These are phyloP conservation scores for Psittacula derbiana DNA, from an alignment of 2,797 vertebrate species.

Conservation along the genomic window DNA sequence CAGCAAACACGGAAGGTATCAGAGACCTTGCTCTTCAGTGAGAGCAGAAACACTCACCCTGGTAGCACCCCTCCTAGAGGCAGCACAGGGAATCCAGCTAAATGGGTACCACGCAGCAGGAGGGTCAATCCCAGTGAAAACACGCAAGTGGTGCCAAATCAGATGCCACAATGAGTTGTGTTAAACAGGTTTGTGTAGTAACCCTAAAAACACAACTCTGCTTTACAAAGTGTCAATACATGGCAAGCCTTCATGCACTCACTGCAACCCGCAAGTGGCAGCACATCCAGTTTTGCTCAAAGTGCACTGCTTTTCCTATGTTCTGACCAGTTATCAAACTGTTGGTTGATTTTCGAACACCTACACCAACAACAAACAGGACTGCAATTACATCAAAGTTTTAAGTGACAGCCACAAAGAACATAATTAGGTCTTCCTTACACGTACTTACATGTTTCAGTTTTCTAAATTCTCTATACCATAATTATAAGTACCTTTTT, in stretches of 20 bases:
- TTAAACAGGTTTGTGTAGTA: not conserved
- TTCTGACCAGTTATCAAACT: not conserved
- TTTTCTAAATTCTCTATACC: not conserved
- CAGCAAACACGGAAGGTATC: not conserved
- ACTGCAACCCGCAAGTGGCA: not conserved
- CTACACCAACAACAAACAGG: not conserved
- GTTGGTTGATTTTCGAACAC: not conserved
- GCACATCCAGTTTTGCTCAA: not conserved
- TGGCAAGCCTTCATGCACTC: accelerated
- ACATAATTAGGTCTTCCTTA: not conserved
- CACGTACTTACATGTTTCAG: accelerated
- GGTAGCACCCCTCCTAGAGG: not conserved
- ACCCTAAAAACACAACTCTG: not conserved
- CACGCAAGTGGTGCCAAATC: not conserved
- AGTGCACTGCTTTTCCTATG: not conserved
- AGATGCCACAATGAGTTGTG: not conserved
- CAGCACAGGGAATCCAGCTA: not conserved
- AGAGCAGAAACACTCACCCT: not conserved
- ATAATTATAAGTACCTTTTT: not conserved
- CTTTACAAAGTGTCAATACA: not conserved
- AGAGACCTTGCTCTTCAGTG: not conserved
- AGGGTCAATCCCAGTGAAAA: not conserved
- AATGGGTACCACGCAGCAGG: not conserved
- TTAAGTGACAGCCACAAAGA: not conserved
- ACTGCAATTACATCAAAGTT: not conserved